Base-by-base conservation (phyloP, 2,113 vertebrate genomes). In the Pomatostomus ruficeps region DNA sequence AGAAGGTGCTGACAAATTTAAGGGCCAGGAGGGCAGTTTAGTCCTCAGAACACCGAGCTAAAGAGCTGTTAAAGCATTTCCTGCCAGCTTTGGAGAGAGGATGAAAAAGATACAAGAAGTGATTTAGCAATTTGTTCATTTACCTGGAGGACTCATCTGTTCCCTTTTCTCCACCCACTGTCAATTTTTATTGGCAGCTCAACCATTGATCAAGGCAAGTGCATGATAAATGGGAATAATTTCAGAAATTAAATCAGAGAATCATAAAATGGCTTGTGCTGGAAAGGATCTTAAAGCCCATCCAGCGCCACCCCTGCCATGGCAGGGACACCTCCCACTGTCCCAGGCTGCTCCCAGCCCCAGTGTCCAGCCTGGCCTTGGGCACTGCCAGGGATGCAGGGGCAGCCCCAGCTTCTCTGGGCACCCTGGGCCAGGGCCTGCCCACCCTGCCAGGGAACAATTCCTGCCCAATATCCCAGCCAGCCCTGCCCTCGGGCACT, bases 1-100 rank as follows among this genome's bases (percentile, higher is more conserved):
- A 80, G 79, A 94, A 95, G n/a, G 75, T 78, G 65, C 8, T 89
- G 49, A 25, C 19, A 21, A 74, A 26, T 83, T 95, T 92, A 85
- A 93, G 29, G 55, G 46, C 10, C 62, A 62, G 40, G 48, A 36
- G 86, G 72, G 36, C 62, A 79, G 12, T 91, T 95, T 78, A 88
- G 65, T 85, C 79, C 36, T 59, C 42, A 31, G 54, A 89, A 89
- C 16, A 48, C 23, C 87, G 78, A 95, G 68, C 54, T 97, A 91
- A 95, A 94, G 77, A 91, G 20, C 42, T 95, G 89, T 85, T 86
- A 79, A 97, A 94, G 49, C 82, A 80, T 95, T 92, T 97, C 96
- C 76, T 91, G 66, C 55, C 92, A 91, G 65, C 45, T 95, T 97
- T 95, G 65, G 68, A 33, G 70, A 82, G 78, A 57, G 48, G 72